Evolutionary conservation across 2,797 vertebrate genomes (phyloP).

Genomic region (Myioborus miniatus): DNA sequence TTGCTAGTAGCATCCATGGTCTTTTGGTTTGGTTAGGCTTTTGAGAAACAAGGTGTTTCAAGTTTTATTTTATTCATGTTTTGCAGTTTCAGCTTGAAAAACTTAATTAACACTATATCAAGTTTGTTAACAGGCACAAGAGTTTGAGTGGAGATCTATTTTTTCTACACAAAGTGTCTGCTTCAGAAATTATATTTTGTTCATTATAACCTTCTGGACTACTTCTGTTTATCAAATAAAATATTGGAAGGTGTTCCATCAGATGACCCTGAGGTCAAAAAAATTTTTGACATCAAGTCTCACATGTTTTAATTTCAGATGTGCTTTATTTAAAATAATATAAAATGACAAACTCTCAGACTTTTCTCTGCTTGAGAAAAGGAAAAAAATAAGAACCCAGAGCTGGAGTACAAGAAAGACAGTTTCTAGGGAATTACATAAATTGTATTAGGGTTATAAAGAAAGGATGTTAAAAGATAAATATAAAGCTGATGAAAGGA

Average conservation of each 20-base stretch:
- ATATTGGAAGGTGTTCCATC: neutral
- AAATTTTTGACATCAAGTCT: fast-evolving
- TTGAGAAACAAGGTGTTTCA: neutral
- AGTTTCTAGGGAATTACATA: neutral
- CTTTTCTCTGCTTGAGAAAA: neutral
- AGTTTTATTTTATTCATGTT: neutral
- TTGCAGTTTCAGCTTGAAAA: neutral
- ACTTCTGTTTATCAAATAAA: constrained; percentile 7
- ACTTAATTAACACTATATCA: neutral
- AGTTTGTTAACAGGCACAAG: neutral
- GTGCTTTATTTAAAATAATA: neutral
- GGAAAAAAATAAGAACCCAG: neutral
- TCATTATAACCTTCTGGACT: neutral
- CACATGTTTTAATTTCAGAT: neutral
- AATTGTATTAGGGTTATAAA: neutral
- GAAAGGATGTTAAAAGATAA: neutral
- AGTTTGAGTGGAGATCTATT: neutral
- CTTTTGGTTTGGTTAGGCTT: neutral
- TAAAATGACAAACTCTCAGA: neutral
- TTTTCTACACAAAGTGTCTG: neutral
- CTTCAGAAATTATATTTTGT: constrained; percentile 18
- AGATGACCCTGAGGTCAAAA: neutral
- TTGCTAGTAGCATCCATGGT: neutral
- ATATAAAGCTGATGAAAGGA: constrained; percentile 13
- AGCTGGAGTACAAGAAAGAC: neutral